These are phyloP conservation scores for Anolis sagrei DNA, from an alignment of 2,113 vertebrate species.

Conservation along the genomic window DNA sequence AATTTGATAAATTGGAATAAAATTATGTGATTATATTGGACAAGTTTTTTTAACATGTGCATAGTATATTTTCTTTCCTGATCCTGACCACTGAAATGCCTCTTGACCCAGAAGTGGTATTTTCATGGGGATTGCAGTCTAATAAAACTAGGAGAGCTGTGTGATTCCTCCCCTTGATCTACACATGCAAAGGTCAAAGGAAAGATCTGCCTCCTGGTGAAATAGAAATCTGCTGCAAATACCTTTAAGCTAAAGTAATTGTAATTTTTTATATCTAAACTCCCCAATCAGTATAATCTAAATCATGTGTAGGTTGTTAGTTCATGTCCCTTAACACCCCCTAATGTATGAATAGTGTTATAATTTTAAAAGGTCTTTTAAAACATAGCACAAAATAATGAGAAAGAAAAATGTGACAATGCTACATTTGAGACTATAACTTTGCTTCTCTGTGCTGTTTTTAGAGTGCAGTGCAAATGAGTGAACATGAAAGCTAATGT, in stretches of 20 bases:
- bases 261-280: neutral
- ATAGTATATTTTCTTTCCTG: accelerated
- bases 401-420: slow-evolving; percentile 34
- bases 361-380: slow-evolving; percentile 21
- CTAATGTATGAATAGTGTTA: neutral
- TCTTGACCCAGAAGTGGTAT: too few relatives aligned
- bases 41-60: slow-evolving; percentile 32
- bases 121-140: too few relatives aligned
- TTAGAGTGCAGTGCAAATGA: slow-evolving; percentile 32
- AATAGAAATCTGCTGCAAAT: neutral
- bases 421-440: too few relatives aligned
- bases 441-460: slow-evolving; percentile 15
- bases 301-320: neutral
- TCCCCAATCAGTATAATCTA: slow-evolving; percentile 26
- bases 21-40: slow-evolving; percentile 35
- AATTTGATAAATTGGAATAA: slow-evolving; percentile 58
- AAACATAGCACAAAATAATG: slow-evolving; percentile 3
- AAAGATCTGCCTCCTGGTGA: accelerated
- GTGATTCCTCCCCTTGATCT: neutral
- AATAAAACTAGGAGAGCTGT: too few relatives aligned
- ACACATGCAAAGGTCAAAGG: neutral
- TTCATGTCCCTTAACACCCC: neutral
- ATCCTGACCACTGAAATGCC: too few relatives aligned
- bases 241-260: slow-evolving; percentile 31
- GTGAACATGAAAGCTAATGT: slow-evolving; percentile 51